phyloP scores from a whole-genome alignment of 2,113 vertebrate genomes.

The Equus quagga region DNA sequence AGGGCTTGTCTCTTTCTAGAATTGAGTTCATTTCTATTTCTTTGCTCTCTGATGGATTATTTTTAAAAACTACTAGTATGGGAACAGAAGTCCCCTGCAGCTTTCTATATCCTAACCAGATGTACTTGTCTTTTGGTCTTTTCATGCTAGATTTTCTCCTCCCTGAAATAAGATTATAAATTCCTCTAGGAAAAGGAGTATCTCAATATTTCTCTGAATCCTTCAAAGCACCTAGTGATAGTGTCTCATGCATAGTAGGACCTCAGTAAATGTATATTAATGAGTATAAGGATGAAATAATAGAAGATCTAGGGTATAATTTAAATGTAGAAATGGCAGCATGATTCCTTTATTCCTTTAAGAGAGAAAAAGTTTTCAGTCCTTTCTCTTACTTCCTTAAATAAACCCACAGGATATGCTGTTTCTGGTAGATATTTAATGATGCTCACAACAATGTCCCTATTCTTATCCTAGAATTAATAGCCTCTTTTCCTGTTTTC shows the following conservation, averaged over 20 bases:
- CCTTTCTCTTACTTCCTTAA: not conserved
- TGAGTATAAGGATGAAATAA: not conserved
- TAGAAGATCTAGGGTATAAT: not conserved
- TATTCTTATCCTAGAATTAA: not conserved
- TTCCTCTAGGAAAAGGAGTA: not conserved
- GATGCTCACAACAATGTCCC: not conserved
- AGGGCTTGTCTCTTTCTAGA: not conserved
- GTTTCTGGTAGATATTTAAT: not conserved
- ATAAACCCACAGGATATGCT: not conserved
- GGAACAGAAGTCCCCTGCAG: not conserved
- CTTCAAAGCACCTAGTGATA: not conserved
- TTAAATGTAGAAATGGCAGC: not conserved
- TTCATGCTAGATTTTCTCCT: constrained; percentile 24
- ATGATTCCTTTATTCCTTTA: not conserved
- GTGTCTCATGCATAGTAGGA: not conserved
- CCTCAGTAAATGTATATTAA: not conserved
- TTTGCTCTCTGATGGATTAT: not conserved
- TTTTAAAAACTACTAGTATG: not conserved
- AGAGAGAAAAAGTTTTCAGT: not conserved
- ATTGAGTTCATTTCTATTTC: not conserved
- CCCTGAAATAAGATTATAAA: not conserved
- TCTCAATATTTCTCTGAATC: not conserved
- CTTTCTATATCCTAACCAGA: not conserved
- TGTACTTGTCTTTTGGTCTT: not conserved
- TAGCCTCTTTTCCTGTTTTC: not conserved